phyloP scores from a whole-genome alignment of 1,140 invertebrate genomes.

The Heterodera carotae region DNA sequence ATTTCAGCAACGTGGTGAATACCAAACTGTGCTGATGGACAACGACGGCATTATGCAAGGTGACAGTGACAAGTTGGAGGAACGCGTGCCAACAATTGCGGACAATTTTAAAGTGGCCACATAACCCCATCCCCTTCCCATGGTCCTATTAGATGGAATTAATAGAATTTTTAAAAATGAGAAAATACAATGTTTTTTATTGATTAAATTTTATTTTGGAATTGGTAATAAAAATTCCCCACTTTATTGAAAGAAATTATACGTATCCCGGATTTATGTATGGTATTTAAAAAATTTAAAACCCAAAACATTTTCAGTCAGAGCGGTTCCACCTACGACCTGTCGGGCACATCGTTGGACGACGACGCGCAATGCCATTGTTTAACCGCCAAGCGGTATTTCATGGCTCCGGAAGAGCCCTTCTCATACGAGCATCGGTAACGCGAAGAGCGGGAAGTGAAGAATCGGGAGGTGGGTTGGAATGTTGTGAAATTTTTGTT shows the following conservation, averaged over 20 bases:
- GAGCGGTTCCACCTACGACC: slow-evolving; percentile 40
- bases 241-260: too few relatives aligned
- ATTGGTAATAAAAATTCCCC: too few relatives aligned
- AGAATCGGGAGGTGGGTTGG: slow-evolving; percentile 41
- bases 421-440: slow-evolving; percentile 39
- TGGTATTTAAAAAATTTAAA: too few relatives aligned
- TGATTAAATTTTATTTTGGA: too few relatives aligned
- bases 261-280: too few relatives aligned
- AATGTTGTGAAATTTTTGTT: background rate
- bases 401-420: slow-evolving; percentile 35
- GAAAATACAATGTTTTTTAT: too few relatives aligned
- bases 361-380: slow-evolving; percentile 41
- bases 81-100: slow-evolving; percentile 29
- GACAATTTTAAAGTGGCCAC: slow-evolving; percentile 40
- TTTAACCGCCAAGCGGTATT: slow-evolving; percentile 38
- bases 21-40: slow-evolving; percentile 32
- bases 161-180: too few relatives aligned
- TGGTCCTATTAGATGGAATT: too few relatives aligned
- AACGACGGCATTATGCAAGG: slow-evolving; percentile 41
- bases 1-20: slow-evolving; percentile 39
- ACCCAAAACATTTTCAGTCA: too few relatives aligned
- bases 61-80: slow-evolving; percentile 33
- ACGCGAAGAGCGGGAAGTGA: slow-evolving; percentile 35
- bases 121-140: too few relatives aligned
- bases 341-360: slow-evolving; percentile 30